Conservation (phyloP, 2,888 invertebrate genomes). For the Troglohyphantes excavatus region DNA sequence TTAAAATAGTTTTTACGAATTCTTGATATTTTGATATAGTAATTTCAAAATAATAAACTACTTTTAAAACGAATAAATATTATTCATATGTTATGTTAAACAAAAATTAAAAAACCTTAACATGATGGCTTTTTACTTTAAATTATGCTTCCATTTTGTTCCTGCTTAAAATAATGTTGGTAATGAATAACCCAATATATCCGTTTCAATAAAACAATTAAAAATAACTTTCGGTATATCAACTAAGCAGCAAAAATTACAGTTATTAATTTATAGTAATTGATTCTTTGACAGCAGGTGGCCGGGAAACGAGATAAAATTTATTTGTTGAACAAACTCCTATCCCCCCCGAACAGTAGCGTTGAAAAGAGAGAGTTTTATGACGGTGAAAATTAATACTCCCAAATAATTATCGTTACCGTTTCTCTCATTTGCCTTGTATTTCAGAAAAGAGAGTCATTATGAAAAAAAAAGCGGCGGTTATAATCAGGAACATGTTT, state of each 20-base stretch:
- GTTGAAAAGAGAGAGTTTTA: slow-evolving; percentile 38
- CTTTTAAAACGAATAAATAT: too few relatives aligned
- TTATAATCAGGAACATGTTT: slow-evolving; percentile 27
- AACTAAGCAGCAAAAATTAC: slow-evolving; percentile 38
- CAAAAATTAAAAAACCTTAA: too few relatives aligned
- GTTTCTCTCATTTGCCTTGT: slow-evolving; percentile 7
- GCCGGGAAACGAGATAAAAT: slow-evolving; percentile 46
- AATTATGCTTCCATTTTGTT: too few relatives aligned
- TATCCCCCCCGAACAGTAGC: not conserved
- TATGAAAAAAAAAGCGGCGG: slow-evolving; percentile 18
- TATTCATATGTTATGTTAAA: too few relatives aligned
- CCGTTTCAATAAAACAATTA: too few relatives aligned
- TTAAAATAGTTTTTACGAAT: too few relatives aligned
- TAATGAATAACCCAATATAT: too few relatives aligned
- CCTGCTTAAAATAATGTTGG: too few relatives aligned
- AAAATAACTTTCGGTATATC: not conserved
- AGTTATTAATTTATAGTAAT: slow-evolving; percentile 57
- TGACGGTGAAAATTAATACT: slow-evolving; percentile 55
- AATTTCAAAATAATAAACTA: too few relatives aligned
- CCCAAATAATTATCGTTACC: slow-evolving; percentile 43
- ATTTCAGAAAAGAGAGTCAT: slow-evolving; percentile 26
- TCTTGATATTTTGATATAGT: too few relatives aligned
- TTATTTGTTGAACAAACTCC: not conserved
- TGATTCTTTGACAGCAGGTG: slow-evolving; percentile 47
- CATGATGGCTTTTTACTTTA: too few relatives aligned